Base-by-base conservation (phyloP, 2,797 vertebrate species). In the Melanotaenia parkinsoni region DNA sequence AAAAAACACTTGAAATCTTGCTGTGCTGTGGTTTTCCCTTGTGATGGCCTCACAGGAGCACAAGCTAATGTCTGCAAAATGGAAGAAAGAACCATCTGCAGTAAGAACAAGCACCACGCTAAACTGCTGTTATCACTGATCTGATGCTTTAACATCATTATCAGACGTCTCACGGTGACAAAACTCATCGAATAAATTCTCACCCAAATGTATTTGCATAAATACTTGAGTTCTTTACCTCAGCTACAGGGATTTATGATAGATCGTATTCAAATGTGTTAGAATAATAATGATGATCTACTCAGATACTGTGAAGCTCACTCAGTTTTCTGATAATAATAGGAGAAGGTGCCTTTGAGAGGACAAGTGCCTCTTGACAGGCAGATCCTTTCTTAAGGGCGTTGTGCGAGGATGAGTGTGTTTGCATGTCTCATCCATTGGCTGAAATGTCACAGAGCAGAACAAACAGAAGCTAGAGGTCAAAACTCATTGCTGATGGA, bases 311-410 rank as follows among this genome's bases (percentile, higher is more conserved):
- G 35, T 70, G 64, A 58, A 58, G 81, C 74, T 70, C 14, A 57
- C 58, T 67, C 54, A 54, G 69, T 65, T 72, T 74, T 62, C 35
- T 37, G 73, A 77, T 88, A 87, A 86, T 79, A 87, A 84, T 85
- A 82, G 76, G 10, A 77, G 79, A 87, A 90, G 80, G 81, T 89
- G 87, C 86, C 88, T 91, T 91, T 89, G 79, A 89, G 79, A 68
- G 80, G 81, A 82, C 72, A 35, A 79, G 83, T 58, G 67, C 79
- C 83, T 82, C 86, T 84, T 84, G 83, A 85, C 88, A 73, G 67
- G 65, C 51, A 62, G 75, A 84, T 82, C 68, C 83, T 86, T 81
- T 84, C 87, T 83, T 70, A 30, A 77, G 87, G 84, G 73, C 72
- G 71, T 72, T 80, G 74, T 76, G 72, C 58, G 3, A 67, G 70